Evolutionary conservation across 1,140 invertebrate genomes (phyloP), one percentile per base, ranked within the genome.

Genomic region (Eurosta solidaginis): DNA sequence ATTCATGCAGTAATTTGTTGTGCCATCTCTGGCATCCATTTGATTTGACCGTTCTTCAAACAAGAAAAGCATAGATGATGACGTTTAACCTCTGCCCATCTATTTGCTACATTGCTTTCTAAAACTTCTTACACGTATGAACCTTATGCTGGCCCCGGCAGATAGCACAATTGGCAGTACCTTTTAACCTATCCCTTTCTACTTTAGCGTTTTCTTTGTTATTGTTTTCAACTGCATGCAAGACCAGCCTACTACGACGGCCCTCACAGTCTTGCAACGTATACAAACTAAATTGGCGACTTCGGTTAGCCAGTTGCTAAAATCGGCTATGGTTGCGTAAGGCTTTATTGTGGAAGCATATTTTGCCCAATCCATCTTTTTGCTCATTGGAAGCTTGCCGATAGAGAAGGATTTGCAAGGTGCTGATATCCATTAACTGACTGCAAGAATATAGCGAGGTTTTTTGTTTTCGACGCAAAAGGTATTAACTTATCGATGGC

Each of bases 361-460:
- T 50, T 33, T n/a, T 14, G 75, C 75, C 7, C 45, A 76, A 17
- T 76, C 75, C 27, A 76, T 17, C 29, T 25, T 76, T 29, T 54
- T 52, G 20, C 76, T 36, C 45, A 50, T 49, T 40, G 50, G 76
- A 54, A 54, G 40, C 52, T 68, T 78, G n/a, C 44, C 17, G 2
- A 78, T 14, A 78, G 44, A 33, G 77, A 68, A 9, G 77, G 59
- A 29, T 77, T 77, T 1, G 76, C 29, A n/a, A 77, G n/a, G 12
- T 73, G 77, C 6, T 78, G 77, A 6, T 27, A 40, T 10, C 77
- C 77, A 78, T 78, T 78, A 14, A 78, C 63, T 27, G 59, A 78
- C 44, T 68, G 63, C 29, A 73, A 47, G 42, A 44, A 44, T 12
- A 12, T 44, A 44, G 74, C n/a, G 17, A 75, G 42, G 42, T 47